These are phyloP conservation scores for Strigamia maritima DNA, from an alignment of 2,888 invertebrate genomes.

Conservation along the genomic window DNA sequence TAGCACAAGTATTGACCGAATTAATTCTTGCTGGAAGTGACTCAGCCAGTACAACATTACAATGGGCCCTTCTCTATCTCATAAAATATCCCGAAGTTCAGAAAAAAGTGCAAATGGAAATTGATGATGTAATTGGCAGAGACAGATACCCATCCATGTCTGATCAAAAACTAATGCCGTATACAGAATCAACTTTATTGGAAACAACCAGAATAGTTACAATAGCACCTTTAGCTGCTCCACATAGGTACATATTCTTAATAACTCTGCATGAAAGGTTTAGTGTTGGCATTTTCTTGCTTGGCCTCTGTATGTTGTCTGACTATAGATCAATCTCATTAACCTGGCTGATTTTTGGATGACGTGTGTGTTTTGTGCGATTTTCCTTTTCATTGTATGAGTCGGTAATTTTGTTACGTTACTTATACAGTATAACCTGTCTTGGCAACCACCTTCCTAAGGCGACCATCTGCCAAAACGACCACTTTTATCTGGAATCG, in stretches of 20 bases:
- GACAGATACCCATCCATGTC: background rate
- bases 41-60: background rate
- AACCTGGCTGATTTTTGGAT: too few species aligned
- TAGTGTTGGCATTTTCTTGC: too few species aligned
- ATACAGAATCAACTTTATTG: slow-evolving; percentile 13
- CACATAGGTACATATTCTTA: background rate
- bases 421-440: too few species aligned
- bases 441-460: too few species aligned
- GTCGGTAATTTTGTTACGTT: too few species aligned
- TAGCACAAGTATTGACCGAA: background rate
- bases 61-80: background rate
- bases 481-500: too few species aligned
- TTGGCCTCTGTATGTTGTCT: too few species aligned
- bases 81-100: slow-evolving; percentile 5
- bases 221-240: background rate
- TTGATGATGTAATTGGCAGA: background rate
- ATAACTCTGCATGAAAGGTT: too few species aligned
- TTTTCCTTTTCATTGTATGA: too few species aligned
- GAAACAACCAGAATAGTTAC: background rate
- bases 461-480: too few species aligned
- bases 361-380: too few species aligned
- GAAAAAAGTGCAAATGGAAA: background rate
- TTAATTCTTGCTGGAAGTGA: slow-evolving; percentile 1
- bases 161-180: slow-evolving; percentile 27
- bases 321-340: too few species aligned